Evolutionary conservation across 2,113 vertebrate species (phyloP).

Genomic region (Gymnorhina tibicen): DNA sequence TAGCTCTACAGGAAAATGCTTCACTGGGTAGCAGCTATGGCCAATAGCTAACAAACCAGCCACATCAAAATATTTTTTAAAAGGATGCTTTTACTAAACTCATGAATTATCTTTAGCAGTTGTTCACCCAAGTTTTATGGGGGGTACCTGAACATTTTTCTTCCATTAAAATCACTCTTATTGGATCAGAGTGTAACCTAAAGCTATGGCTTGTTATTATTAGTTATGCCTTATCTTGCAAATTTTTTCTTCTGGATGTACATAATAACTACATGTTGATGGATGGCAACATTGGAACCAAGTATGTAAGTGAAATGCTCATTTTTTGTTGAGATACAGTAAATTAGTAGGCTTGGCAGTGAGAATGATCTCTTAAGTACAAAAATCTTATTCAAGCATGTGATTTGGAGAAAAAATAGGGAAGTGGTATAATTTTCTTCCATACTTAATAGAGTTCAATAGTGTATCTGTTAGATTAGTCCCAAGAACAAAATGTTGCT

Average conservation of each 20-base stretch:
- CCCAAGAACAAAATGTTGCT: background rate
- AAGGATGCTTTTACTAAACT: background rate
- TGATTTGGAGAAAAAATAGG: background rate
- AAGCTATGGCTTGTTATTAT: background rate
- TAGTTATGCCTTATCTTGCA: background rate
- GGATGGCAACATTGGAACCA: background rate
- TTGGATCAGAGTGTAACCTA: background rate
- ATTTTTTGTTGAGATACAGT: background rate
- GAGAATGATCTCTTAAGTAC: background rate
- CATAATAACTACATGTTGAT: background rate
- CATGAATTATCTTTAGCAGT: background rate
- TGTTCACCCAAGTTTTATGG: background rate
- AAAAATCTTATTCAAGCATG: background rate
- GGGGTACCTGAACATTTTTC: background rate
- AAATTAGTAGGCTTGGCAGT: background rate
- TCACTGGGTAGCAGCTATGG: background rate
- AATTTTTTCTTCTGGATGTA: background rate
- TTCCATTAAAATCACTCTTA: background rate
- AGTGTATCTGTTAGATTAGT: background rate
- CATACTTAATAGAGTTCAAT: background rate
- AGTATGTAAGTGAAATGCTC: background rate
- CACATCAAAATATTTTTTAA: background rate
- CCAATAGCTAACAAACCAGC: background rate
- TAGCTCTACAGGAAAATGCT: background rate
- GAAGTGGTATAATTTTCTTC: background rate